Base-by-base conservation (phyloP, 2,113 vertebrate genomes). In the Apteryx mantelli region DNA sequence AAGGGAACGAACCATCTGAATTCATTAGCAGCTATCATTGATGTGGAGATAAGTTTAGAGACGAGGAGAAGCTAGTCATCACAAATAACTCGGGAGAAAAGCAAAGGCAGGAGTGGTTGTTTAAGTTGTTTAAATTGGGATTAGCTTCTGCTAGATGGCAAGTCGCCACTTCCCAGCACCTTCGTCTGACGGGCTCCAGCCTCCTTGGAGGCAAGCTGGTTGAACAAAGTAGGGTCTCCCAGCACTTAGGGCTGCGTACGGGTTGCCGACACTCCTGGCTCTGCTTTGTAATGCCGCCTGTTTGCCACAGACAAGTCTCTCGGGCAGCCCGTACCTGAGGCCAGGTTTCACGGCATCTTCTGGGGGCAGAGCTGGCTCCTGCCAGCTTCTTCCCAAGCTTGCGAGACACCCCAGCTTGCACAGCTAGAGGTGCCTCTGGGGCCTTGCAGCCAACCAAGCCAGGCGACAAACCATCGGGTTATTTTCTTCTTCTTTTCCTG, bases 11-110 rank as follows among this genome's bases (percentile, higher is more conserved):
- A 95, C 85, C 82, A 93, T 90, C 73, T 84, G 91, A 96, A 97
- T 96, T 96, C 93, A 96, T 96, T 96, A 96, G 96, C 95, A 95
- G 94, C 87, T 94, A 89, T 94, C 94, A 96, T 44, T 95, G 96
- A 95, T 96, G 94, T 93, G 93, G 94, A 96, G 97, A 96, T 83
- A 79, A 82, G 88, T 95, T 96, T 95, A 88, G 87, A 86, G 93
- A 88, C 85, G 83, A 93, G 91, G 93, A 86, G 93, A 77, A 94
- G 75, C 55, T 7, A 93, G 71, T 86, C 79, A 78, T 81, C 93
- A 91, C 93, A 91, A 81, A 90, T 53, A 96, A 83, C 69, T 93
- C 71, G 1, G 25, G 93, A 95, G 94, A 75, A 91, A 90, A 93
- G 91, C 91, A 84, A 78, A 50, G 78, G 73, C 79, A 96, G 87